Evolutionary conservation across 2,113 vertebrate genomes (phyloP), one percentile per base, ranked within the genome.

Genomic region (Aspiorhynchus laticeps): DNA sequence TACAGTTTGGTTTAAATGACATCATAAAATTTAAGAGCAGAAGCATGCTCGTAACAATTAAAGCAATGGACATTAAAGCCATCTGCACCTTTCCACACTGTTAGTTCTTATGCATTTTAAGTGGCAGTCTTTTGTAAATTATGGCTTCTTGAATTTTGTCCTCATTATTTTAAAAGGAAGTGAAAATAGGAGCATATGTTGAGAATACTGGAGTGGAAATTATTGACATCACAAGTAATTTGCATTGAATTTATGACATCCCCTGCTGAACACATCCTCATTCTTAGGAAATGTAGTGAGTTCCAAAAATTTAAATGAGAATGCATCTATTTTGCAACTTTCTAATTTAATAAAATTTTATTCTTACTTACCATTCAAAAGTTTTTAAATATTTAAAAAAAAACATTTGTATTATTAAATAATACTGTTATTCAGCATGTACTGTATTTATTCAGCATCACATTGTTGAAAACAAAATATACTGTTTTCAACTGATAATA

Each of bases 101-200:
- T 48, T 76, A 28, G 74, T 41, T 73, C 21, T 73, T 73, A 73
- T 73, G 36, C 69, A 41, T 73, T 73, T 73, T 73, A 73, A 73
- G 38, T 73, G 69, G 41, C 36, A 73, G 2, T 6, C 10, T 41
- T 41, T 73, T 19, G 31, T 36, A 71, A 71, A 71, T 71, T 71
- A 71, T 71, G 67, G 15, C 67, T 71, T 71, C 67, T 10, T 71
- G 67, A 71, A 71, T 36, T 36, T 71, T 71, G 67, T 71, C 31
- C 67, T 71, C 67, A 21, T 71, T 71, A 71, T 71, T 71, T 71
- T 71, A 36, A 36, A 71, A 71, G 7, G 17, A 67, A 33, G 14
- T 28, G 31, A 71, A 71, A 73, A 73, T 24, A 73, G 69, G 10
- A 73, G 36, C 69, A 73, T 73, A 73, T 41, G 69, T 41, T 73